Conservation (phyloP, 2,888 invertebrate genomes). For the Conomelus anceps region DNA sequence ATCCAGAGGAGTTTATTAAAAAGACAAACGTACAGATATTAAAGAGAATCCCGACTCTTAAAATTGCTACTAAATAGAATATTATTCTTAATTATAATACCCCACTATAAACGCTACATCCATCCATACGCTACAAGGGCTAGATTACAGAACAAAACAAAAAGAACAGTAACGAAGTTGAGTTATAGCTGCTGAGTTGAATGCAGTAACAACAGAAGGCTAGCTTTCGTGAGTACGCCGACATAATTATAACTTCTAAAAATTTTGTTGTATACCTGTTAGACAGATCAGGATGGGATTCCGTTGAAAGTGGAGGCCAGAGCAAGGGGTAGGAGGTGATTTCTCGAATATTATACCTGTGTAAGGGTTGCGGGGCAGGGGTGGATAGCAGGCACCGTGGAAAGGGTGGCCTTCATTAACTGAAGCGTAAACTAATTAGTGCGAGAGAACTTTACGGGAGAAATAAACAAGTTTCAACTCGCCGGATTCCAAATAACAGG, state of each 20-base stretch:
- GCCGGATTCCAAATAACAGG: background rate
- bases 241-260: slow-evolving; percentile 8
- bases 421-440: slow-evolving; percentile 11
- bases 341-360: background rate
- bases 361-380: background rate
- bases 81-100: too few species aligned
- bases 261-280: slow-evolving; percentile 7
- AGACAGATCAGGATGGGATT: slow-evolving; percentile 1
- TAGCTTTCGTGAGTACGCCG: background rate
- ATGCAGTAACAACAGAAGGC: background rate
- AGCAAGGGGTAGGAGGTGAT: background rate
- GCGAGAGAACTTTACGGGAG: slow-evolving; percentile 6
- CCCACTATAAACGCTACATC: too few species aligned
- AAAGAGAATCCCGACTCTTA: too few species aligned
- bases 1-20: too few species aligned
- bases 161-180: background rate
- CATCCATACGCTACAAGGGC: background rate
- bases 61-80: too few species aligned
- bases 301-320: background rate
- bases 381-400: too few species aligned
- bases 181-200: background rate
- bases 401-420: slow-evolving; percentile 1
- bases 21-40: too few species aligned
- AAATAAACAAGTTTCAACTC: slow-evolving; percentile 11
- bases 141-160: background rate